phyloP scores from a whole-genome alignment of 2,113 vertebrate genomes.

The Cercopithecus mona region DNA sequence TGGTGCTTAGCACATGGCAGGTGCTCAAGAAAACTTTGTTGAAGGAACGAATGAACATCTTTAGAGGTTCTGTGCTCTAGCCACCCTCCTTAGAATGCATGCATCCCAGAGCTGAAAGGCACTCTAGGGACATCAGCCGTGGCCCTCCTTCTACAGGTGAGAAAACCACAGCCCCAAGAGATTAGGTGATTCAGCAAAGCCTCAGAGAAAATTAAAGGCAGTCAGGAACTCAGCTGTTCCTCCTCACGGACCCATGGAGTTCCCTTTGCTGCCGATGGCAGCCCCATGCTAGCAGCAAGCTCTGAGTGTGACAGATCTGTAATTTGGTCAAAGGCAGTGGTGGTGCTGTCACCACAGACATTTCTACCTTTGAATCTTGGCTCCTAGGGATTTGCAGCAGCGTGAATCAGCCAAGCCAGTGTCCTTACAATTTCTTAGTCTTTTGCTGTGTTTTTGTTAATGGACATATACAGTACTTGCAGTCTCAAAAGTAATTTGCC shows the following conservation, averaged over 20 bases:
- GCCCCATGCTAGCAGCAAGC: neutral
- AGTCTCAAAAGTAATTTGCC: neutral
- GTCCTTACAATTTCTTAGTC: neutral
- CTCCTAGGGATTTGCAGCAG: neutral
- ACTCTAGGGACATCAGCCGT: neutral
- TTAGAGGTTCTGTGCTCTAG: neutral
- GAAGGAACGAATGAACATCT: neutral
- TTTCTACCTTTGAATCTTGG: conserved; percentile 30
- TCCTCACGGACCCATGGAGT: neutral
- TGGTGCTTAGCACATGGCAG: neutral
- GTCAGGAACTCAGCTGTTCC: neutral
- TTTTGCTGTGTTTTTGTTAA: conserved; percentile 30
- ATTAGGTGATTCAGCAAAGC: conserved; percentile 49
- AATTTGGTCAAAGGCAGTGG: neutral
- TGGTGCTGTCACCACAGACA: fast-evolving
- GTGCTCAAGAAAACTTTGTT: neutral
- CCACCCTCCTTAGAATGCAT: neutral
- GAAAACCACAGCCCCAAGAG: neutral
- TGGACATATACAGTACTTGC: neutral
- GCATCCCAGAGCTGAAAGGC: neutral
- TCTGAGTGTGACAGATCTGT: neutral
- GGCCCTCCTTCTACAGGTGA: neutral
- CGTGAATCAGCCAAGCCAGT: neutral
- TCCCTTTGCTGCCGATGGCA: neutral
- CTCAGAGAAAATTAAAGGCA: neutral